A percentile compares a stretch with the other conserved stretches of the same genome.
These are phyloP conservation scores for Pecten maximus DNA, from an alignment of 2,888 invertebrate species.

Conservation along the genomic window DNA sequence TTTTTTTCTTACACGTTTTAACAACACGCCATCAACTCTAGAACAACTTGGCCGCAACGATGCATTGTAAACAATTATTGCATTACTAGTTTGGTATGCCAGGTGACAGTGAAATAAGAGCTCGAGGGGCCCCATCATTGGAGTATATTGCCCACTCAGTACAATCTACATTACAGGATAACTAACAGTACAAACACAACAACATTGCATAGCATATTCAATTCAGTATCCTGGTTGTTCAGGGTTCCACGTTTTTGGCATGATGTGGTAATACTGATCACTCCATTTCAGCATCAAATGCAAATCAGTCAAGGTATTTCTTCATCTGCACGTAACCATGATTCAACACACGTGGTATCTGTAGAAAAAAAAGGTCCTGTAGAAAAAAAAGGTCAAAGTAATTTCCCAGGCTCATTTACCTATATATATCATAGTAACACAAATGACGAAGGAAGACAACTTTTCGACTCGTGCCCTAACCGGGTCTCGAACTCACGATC, in stretches of 20 bases:
- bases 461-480: no score
- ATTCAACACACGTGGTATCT: not conserved
- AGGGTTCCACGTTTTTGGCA: not conserved
- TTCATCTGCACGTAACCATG: not conserved
- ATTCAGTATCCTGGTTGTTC: not conserved
- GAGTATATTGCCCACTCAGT: not conserved
- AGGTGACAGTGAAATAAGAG: not conserved
- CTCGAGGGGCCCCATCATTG: not conserved
- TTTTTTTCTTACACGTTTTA: no score
- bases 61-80: no score
- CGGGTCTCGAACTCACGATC: no score
- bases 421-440: no score
- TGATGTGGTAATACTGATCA: conserved; percentile 17
- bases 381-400: not conserved
- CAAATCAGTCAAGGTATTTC: not conserved
- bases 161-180: not conserved
- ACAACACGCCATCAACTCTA: no score
- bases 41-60: no score
- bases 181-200: not conserved
- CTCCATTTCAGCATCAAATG: not conserved
- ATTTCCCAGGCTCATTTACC: not conserved
- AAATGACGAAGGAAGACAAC: no score
- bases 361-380: not conserved
- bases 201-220: not conserved
- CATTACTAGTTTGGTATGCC: not conserved